Conservation (phyloP, 2,888 invertebrate genomes). For the Eupithecia vulgata region DNA sequence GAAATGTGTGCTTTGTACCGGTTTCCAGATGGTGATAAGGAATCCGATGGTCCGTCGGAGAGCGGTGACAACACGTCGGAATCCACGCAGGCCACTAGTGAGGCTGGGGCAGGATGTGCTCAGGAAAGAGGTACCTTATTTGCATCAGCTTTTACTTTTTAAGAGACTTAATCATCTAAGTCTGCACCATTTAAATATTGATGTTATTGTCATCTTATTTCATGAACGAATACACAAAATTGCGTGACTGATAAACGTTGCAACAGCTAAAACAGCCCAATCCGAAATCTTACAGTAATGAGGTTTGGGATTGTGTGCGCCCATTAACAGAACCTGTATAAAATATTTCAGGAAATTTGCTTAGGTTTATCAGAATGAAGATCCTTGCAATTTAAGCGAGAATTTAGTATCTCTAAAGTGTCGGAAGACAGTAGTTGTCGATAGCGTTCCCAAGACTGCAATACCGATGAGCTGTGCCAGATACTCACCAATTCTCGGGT, state of each 20-base stretch:
- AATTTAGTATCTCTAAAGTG: too few relatives aligned
- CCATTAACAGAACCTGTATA: neutral
- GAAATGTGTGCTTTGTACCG: constrained; percentile 46
- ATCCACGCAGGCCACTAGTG: constrained; percentile 75
- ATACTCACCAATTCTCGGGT: too few relatives aligned
- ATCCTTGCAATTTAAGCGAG: too few relatives aligned
- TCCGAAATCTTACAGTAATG: neutral
- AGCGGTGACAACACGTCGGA: constrained; percentile 82
- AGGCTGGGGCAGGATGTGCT: constrained; percentile 58
- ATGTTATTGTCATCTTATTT: neutral
- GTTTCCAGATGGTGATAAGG: constrained; percentile 80
- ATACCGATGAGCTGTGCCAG: too few relatives aligned
- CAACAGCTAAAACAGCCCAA: neutral
- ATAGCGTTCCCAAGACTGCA: too few relatives aligned
- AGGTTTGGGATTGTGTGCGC: neutral
- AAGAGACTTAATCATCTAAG: neutral
- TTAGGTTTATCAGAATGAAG: neutral
- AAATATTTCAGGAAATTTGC: neutral
- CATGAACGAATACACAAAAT: neutral
- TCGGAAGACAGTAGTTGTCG: too few relatives aligned
- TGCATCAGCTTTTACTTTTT: neutral
- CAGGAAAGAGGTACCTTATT: constrained; percentile 76
- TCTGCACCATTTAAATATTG: neutral
- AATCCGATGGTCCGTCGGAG: constrained; percentile 81
- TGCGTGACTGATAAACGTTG: neutral